These are phyloP conservation scores for Pantala flavescens DNA, from an alignment of 1,140 invertebrate genomes.

Conservation along the genomic window DNA sequence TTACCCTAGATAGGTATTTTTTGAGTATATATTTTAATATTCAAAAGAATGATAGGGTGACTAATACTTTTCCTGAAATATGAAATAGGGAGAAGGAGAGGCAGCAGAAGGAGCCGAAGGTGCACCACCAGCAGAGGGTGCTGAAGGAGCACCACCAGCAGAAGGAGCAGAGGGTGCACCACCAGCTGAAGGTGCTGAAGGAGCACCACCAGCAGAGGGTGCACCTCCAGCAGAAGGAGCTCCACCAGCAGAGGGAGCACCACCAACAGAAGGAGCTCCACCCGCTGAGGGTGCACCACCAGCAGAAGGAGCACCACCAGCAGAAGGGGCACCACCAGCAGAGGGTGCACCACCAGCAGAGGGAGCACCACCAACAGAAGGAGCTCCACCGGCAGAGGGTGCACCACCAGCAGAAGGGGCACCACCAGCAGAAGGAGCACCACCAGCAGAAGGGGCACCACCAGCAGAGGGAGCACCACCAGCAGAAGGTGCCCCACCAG, in stretches of 20 bases:
- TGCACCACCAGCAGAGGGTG: conserved; percentile 29
- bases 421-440: conserved; percentile 29
- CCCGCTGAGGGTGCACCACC: conserved; percentile 32
- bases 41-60: no score
- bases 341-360: conserved; percentile 27
- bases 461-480: conserved; percentile 28
- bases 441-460: conserved; percentile 28
- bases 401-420: conserved; percentile 34
- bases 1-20: no score
- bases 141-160: conserved; percentile 34
- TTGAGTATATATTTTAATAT: no score
- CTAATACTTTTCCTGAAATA: no score
- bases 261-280: conserved; percentile 31
- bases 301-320: conserved; percentile 29
- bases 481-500: conserved; percentile 27
- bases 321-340: conserved; percentile 20
- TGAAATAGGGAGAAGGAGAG: conserved; percentile 19
- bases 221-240: conserved; percentile 31
- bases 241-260: conserved; percentile 34
- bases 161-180: conserved; percentile 26
- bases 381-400: conserved; percentile 25
- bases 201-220: conserved; percentile 27
- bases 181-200: conserved; percentile 29
- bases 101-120: conserved; percentile 20
- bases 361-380: conserved; percentile 27